Evolutionary conservation across 1,140 invertebrate genomes (phyloP), one percentile per base, ranked within the genome.

Genomic region (Lamellibrachia luymesi): DNA sequence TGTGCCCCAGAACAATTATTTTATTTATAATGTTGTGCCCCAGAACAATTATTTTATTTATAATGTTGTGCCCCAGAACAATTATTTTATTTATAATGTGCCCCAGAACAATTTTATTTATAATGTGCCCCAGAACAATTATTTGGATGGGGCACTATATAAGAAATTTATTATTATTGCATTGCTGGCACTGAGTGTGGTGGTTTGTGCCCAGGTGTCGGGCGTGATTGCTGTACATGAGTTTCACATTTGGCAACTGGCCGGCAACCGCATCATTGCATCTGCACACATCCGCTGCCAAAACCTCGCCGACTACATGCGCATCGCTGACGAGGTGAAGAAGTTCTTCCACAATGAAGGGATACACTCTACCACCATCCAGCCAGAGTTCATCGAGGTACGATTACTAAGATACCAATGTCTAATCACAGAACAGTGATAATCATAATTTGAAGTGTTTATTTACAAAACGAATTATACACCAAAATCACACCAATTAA

Each of bases 281-380:
- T 97, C 97, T 2, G 96, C 97, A 22, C 97, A 97, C 94, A 97
- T 97, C 50, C 95, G 96, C 38, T 97, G 97, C 94, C 95, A 95
- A 50, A 97, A 97, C 94, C 94, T 97, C 27, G 93, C 95, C 25
- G 96, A 97, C 90, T 97, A 97, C 94, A 96, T 97, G 95, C 93
- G 94, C 27, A 96, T 97, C 50, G 97, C 97, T 10, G 95, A 95
- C 52, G 94, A 96, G 93, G 95, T 97, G 27, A 96, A 97, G 92
- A 93, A 95, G 50, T 95, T 97, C 91, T 97, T 97, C 94, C 97
- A 97, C 94, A 95, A 97, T 93, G 96, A 96, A 94, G 97, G 97
- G 1, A 97, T 97, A 93, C 97, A 97, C 95, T 97, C 97, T 50
- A 97, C 97, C 17, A 97, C 97, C 4, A 97, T 97, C 93, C 97